Base-by-base conservation (phyloP, 2,113 vertebrate genomes). In the Salminus brasiliensis region DNA sequence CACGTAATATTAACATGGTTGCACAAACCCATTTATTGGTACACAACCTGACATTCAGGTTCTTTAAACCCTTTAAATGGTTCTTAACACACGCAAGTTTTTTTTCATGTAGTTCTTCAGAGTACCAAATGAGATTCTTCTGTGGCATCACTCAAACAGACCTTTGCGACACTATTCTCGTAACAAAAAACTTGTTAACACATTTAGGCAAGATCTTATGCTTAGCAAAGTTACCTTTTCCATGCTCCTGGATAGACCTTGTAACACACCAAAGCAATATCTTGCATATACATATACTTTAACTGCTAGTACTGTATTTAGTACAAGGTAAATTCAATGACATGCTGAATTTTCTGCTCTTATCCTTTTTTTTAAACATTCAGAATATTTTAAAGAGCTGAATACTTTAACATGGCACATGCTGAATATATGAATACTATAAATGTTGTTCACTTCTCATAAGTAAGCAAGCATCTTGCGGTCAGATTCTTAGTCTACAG, bases 211-310 rank as follows among this genome's bases (percentile, higher is more conserved):
- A 30, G 3, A 29, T 62, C 12, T 27, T 10, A 60, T 76, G 27
- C 29, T 62, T 18, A n/a, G 47, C 18, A n/a, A 25, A 25, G 3
- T 9, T 55, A 25, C 11, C n/a, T 55, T 25, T 55, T 5, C 18
- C 47, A 13, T 52, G n/a, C 5, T 55, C n/a, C 25, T 55, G 52
- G 16, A 16, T 13, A 18, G 15, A 73, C 71, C 30, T 29, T 45
- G 9, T 67, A 43, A 67, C 65, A 80, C 49, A 29, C 69, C 69
- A 79, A 65, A 53, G 55, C 72, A 79, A 79, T 15, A 45, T 45
- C 43, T 45, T 72, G 41, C 39, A 25, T 47, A 41, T 71, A 53
- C 25, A 71, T 29, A 29, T 52, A 29, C 41, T 57, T 47, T 60
- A 30, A 30, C 13, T 60, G 11, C 29, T 2, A 27, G 55, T 59